Conservation (phyloP, 2,888 invertebrate genomes). For the Orgyia antiqua region DNA sequence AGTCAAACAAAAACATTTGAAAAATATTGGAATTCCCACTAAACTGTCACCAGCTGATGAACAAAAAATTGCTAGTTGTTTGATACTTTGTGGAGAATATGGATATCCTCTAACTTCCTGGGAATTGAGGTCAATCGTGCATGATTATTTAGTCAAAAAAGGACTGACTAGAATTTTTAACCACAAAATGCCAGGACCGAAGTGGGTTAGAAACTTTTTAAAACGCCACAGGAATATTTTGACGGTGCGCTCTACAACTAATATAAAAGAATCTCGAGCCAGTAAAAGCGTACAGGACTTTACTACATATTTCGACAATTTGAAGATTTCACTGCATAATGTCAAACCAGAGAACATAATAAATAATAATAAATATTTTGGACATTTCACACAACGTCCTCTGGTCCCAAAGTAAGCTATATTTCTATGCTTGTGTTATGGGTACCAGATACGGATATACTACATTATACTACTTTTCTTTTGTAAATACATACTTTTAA, state of each 20-base stretch:
- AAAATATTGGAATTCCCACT: constrained; percentile 8
- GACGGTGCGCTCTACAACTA: too few relatives aligned
- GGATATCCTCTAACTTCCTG: constrained; percentile 11
- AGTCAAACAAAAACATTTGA: constrained; percentile 20
- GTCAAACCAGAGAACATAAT: constrained; percentile 10
- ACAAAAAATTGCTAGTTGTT: constrained; percentile 9
- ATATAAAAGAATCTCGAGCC: constrained; percentile 12
- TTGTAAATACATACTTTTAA: too few relatives aligned
- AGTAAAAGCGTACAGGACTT: constrained; percentile 8
- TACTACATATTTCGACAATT: constrained; percentile 10
- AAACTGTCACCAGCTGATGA: constrained; percentile 6
- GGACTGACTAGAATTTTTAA: constrained; percentile 10
- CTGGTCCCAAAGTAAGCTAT: too few relatives aligned
- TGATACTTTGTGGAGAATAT: constrained; percentile 11
- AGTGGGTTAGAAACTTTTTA: constrained; percentile 14
- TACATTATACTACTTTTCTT: too few relatives aligned
- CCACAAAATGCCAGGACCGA: constrained; percentile 13
- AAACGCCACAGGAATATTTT: constrained; percentile 8
- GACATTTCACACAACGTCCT: too few relatives aligned
- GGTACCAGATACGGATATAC: too few relatives aligned
- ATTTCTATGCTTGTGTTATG: too few relatives aligned
- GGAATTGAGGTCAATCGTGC: constrained; percentile 10
- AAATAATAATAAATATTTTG: too few relatives aligned
- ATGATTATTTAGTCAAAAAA: constrained; percentile 16
- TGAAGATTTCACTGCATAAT: constrained; percentile 8